Evolutionary conservation across 2,888 invertebrate genomes (phyloP).

Genomic region (Lymantria dispar): DNA sequence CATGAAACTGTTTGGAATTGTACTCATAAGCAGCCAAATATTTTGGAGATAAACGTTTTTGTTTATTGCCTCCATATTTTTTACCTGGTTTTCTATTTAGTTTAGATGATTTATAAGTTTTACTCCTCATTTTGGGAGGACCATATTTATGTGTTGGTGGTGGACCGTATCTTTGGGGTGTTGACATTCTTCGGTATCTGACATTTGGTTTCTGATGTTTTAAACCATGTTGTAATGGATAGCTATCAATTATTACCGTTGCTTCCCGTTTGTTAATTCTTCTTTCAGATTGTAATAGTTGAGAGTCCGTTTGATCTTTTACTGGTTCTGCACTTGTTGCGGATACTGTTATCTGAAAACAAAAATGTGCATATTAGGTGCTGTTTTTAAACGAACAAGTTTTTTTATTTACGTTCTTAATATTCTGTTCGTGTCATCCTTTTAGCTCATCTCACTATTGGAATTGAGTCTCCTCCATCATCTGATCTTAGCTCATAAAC

Average conservation of each 20-base stretch:
- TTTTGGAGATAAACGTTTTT: constrained; percentile 8
- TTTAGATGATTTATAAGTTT: constrained; percentile 43
- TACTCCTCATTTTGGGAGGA: constrained; percentile 43
- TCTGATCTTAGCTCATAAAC: too few relatives aligned
- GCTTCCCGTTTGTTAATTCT: constrained; percentile 52
- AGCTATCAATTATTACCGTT: constrained; percentile 47
- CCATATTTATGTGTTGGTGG: constrained; percentile 40
- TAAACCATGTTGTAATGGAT: constrained; percentile 7
- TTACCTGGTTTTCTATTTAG: constrained; percentile 43
- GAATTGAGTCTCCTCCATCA: too few relatives aligned
- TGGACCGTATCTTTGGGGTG: constrained; percentile 40
- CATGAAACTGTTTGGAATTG: constrained; percentile 9
- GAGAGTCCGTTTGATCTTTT: constrained; percentile 9
- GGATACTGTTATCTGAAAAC: constrained; percentile 62
- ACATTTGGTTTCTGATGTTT: constrained; percentile 51
- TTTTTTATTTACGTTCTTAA: too few relatives aligned
- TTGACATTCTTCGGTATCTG: constrained; percentile 48
- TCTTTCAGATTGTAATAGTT: constrained; percentile 15
- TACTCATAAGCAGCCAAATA: constrained; percentile 3
- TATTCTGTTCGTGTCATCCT: too few relatives aligned
- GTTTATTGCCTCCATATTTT: constrained; percentile 43
- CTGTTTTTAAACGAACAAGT: too few relatives aligned
- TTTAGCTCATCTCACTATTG: too few relatives aligned
- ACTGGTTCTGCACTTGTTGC: constrained; percentile 40
- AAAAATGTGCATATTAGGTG: neutral